phyloP scores from a whole-genome alignment of 2,888 invertebrate species.

The Phasia obesa region DNA sequence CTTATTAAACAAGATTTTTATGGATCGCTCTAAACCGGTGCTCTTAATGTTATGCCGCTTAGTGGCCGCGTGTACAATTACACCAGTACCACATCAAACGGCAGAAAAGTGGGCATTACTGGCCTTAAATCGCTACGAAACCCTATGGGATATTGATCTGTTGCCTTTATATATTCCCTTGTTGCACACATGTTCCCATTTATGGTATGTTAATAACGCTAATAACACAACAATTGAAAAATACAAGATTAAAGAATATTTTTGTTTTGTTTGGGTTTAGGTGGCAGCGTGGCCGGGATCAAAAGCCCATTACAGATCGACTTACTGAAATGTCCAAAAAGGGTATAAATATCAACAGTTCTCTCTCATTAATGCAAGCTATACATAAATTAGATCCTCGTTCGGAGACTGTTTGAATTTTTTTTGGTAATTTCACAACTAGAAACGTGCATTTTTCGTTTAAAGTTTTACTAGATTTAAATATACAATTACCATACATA shows the following conservation, averaged over 20 bases:
- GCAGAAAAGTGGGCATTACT: slow-evolving; percentile 88
- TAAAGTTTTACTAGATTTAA: slow-evolving; percentile 45
- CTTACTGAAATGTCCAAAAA: slow-evolving; percentile 85
- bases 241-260: slow-evolving; percentile 9
- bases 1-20: slow-evolving; percentile 85
- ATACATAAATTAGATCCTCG: slow-evolving; percentile 84
- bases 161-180: slow-evolving; percentile 87
- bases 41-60: slow-evolving; percentile 87
- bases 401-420: slow-evolving; percentile 78
- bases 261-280: slow-evolving; percentile 82
- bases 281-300: slow-evolving; percentile 86
- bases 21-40: slow-evolving; percentile 87
- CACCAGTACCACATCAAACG: slow-evolving; percentile 84
- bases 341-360: slow-evolving; percentile 86
- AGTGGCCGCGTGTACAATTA: slow-evolving; percentile 84
- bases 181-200: slow-evolving; percentile 86
- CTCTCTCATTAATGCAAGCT: slow-evolving; percentile 86
- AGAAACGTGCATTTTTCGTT: slow-evolving; percentile 26
- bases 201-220: slow-evolving; percentile 83
- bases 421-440: slow-evolving; percentile 7
- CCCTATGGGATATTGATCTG: slow-evolving; percentile 88
- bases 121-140: slow-evolving; percentile 88
- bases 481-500: slow-evolving; percentile 11
- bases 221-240: not conserved
- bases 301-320: slow-evolving; percentile 85